Evolutionary conservation across 2,797 vertebrate species (phyloP), one percentile per base, ranked within the genome.

Genomic region (Myripristis murdjan): DNA sequence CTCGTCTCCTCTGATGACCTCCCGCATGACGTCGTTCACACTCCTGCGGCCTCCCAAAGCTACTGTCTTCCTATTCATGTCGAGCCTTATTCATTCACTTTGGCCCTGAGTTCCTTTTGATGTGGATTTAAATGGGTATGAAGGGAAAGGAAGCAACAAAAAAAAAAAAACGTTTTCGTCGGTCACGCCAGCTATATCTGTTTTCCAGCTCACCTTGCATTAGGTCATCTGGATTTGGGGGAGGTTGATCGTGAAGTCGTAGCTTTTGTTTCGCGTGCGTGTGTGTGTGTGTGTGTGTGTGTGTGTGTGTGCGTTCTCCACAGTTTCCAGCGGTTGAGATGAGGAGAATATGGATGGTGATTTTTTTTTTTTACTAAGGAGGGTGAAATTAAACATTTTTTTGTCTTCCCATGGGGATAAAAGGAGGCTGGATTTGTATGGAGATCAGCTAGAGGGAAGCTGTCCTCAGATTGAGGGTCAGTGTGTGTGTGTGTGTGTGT

Each of bases 61-160:
- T 47, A 41, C n/a, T 70, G 72, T 60, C 69, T 15, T 58, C 47
- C 59, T 35, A 5, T 59, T 70, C 71, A 44, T 18, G 52, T 5
- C 1, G 60, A 51, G 76, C 72, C 49, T 64, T 35, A 26, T 62
- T 75, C 70, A 62, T 69, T 77, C 61, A 62, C 62, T 33, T 24
- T 9, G 5, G 53, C 52, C 52, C 46, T 14, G 7, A 62, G 52
- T 82, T 83, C 69, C 60, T 52, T 73, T 68, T 70, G 78, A 81
- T 88, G 74, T 83, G 71, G 68, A 81, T 85, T 82, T 87, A 59
- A 83, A 79, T 65, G 79, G 79, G 79, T 77, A 71, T 75, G 88
- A 77, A 66, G 81, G 62, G 84, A 78, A 83, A 73, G 78, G 63
- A 31, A 67, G 82, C 73, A 75, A 74, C 66, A 61, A 71, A 84